Conservation (phyloP, 92 coral and sea anemone genomes). For the Actinostola sp. region DNA sequence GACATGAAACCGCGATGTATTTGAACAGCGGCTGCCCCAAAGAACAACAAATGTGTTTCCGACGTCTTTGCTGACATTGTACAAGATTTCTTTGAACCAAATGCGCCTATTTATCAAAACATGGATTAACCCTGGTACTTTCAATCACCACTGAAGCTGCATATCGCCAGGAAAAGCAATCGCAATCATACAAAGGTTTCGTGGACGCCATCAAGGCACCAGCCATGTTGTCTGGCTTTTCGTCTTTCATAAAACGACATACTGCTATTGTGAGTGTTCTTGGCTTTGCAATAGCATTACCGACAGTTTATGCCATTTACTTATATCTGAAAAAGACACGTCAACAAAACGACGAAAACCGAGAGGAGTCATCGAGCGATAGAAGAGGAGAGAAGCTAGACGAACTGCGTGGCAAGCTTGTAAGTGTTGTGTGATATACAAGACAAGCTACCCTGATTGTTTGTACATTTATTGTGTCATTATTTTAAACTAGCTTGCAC, state of each 20-base stretch:
- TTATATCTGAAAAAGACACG: constrained; percentile 22
- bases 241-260: constrained; percentile 32
- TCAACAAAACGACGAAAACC: constrained; percentile 8
- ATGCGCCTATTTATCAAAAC: no score
- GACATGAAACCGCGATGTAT: no score
- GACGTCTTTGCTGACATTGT: no score
- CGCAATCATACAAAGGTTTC: no score
- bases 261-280: constrained; percentile 17
- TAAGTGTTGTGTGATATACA: constrained; percentile 22
- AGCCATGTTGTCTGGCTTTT: constrained; percentile 19
- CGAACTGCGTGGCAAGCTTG: constrained; percentile 73
- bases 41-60: no score
- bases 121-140: no score
- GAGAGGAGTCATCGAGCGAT: constrained; percentile 21
- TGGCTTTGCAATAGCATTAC: constrained; percentile 25
- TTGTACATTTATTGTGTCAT: background rate
- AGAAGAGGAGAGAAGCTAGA: constrained; percentile 63
- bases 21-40: no score
- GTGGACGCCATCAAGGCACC: no score
- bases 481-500: background rate
- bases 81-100: no score
- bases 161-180: no score
- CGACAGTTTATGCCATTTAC: constrained; percentile 37
- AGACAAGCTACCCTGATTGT: background rate
- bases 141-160: no score